Percentiles rank a stretch among this genome's conserved stretches.
Evolutionary conservation across 2,888 invertebrate genomes (phyloP).

Genomic region (Trissoscelio sp.): DNA sequence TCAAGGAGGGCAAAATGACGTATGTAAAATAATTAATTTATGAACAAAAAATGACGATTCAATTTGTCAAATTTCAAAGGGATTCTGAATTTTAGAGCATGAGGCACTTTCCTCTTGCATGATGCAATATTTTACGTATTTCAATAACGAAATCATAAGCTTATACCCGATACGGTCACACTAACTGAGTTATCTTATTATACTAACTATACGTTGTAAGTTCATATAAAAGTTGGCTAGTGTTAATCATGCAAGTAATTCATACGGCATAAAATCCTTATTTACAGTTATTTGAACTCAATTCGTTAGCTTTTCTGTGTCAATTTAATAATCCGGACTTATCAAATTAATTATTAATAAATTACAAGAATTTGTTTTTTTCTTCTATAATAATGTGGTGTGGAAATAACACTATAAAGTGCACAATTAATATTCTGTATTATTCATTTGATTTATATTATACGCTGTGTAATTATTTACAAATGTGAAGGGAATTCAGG

Average conservation of each 20-base stretch:
- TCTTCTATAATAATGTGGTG: no score
- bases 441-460: no score
- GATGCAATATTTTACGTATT: slow-evolving; percentile 63
- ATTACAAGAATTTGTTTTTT: neutral
- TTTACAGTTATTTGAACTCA: slow-evolving; percentile 37
- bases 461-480: no score
- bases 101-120: slow-evolving; percentile 54
- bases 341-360: neutral
- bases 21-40: slow-evolving; percentile 39
- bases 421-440: no score
- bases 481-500: no score
- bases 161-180: slow-evolving; percentile 62
- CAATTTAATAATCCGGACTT: neutral
- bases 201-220: slow-evolving; percentile 67
- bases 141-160: slow-evolving; percentile 67
- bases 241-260: slow-evolving; percentile 58
- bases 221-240: slow-evolving; percentile 57
- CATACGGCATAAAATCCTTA: slow-evolving; percentile 20
- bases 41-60: slow-evolving; percentile 30
- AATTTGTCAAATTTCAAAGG: slow-evolving; percentile 53
- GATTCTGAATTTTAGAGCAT: slow-evolving; percentile 40
- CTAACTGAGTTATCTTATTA: slow-evolving; percentile 66
- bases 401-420: no score
- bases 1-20: neutral
- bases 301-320: neutral